Evolutionary conservation across 2,113 vertebrate genomes (phyloP), one percentile per base, ranked within the genome.

Genomic region (Pristiophorus japonicus): DNA sequence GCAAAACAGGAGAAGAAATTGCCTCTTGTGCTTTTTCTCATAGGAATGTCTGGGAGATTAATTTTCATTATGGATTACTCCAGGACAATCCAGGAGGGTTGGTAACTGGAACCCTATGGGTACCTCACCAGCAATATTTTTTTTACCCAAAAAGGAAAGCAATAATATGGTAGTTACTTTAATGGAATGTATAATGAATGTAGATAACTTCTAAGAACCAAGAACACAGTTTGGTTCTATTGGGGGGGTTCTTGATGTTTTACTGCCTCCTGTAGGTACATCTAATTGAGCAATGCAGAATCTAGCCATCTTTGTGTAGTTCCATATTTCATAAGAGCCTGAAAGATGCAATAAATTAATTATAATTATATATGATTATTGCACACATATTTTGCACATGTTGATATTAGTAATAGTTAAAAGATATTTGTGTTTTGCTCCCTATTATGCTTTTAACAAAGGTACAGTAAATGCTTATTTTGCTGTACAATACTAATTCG

Each of bases 401-500:
- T 91, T 91, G 92, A 30, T 94, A 73, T 94, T 70, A 94, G 65
- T 70, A 94, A 51, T 70, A 92, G 59, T 92, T 92, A 92, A 92
- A 92, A 98, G 98, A 98, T 98, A 97, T 98, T 97, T 98, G 97
- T 98, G 98, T 98, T 98, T 98, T 98, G 98, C 97, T 98, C 98
- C 98, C 97, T 98, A 98, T 98, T 98, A 98, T 98, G 98, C 98
- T 98, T 98, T 98, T 98, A 98, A 98, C 98, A 98, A 98, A 98
- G 98, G 97, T 98, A 98, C 97, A 98, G 97, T 98, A 98, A 98
- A 98, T 98, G 98, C 98, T 97, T 98, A 70, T 98, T 98, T 98
- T 98, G 98, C 98, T 98, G 93, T 94, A 97, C 97, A 96, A 97
- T 99, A 99, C 98, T 99, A 99, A 99, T 99, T 99, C 97, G 97